Percentiles rank a stretch among this genome's conserved stretches.
Conservation (phyloP, 2,797 vertebrate genomes). For the Rhyacichthys aspro region DNA sequence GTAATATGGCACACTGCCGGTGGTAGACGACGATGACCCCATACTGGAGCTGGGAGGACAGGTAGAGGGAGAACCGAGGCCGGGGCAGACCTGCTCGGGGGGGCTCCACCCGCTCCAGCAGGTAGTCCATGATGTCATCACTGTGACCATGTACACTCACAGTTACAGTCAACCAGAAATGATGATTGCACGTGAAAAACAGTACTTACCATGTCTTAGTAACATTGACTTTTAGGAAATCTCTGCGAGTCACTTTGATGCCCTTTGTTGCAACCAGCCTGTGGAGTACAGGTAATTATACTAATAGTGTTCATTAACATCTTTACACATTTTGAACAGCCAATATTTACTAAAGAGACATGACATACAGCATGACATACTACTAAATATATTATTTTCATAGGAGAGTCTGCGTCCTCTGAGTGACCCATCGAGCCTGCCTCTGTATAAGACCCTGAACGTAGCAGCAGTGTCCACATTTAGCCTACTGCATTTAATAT, state of each 20-base stretch:
- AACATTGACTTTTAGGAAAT: slow-evolving; percentile 78
- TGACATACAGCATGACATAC: too few relatives aligned
- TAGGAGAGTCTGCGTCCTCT: too few relatives aligned
- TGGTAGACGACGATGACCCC: slow-evolving; percentile 86
- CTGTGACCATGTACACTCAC: slow-evolving; percentile 56
- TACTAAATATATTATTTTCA: too few relatives aligned
- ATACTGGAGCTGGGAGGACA: slow-evolving; percentile 90
- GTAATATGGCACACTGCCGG: slow-evolving; percentile 84
- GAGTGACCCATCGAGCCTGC: too few relatives aligned
- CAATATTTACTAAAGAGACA: too few relatives aligned
- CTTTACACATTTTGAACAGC: too few relatives aligned
- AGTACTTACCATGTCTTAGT: slow-evolving; percentile 73
- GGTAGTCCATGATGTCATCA: slow-evolving; percentile 84
- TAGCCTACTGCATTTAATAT: neutral
- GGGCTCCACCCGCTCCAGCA: slow-evolving; percentile 81
- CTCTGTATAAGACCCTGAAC: too few relatives aligned
- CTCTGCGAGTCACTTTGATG: slow-evolving; percentile 69
- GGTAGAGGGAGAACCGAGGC: slow-evolving; percentile 91
- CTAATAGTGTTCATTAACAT: neutral
- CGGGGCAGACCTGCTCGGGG: slow-evolving; percentile 71
- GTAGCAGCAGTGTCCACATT: too few relatives aligned
- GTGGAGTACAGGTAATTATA: neutral
- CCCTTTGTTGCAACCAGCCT: slow-evolving; percentile 82
- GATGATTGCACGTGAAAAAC: neutral
- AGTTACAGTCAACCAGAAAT: neutral